Base-by-base conservation (phyloP, 2,797 vertebrate species). In the Aldrovandia affinis region DNA sequence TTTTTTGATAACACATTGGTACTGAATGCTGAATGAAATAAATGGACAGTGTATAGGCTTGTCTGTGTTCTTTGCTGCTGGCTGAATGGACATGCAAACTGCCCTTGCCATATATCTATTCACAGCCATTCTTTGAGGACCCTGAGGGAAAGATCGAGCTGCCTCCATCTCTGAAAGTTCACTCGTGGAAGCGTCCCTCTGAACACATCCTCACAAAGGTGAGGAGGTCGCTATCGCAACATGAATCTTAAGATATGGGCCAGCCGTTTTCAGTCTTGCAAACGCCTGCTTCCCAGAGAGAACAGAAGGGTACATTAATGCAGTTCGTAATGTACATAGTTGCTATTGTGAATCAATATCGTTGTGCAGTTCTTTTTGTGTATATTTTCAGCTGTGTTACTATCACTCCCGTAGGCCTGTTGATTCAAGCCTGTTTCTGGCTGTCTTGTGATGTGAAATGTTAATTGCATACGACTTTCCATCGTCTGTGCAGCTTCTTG, bases 171-270 rank as follows among this genome's bases (percentile, higher is more conserved):
- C 80, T 99, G 80, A 97, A 95, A 92, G 94, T 97, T 70, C 94
- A 96, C 91, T 94, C 92, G 57, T 99, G 98, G 98, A 98, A 96
- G 92, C 97, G 97, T 20, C 97, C 97, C 18, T 84, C 93, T 6
- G 97, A 99, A 83, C 94, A 97, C 92, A 92, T 97, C 86, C 54
- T 73, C 61, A 92, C 92, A 86, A 94, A 92, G 96, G 97, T 99
- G 94, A 95, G 85, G 12, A 14, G 2, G 28, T 65, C 44, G 39
- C 33, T 50, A 4, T 36, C 20, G 1, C 83, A 1, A 18, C 33
- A 50, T 63, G 61, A 68, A 63, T 54, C 22, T 9, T n/a, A 55
- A n/a, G 33, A 61, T 25, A 14, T 7, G 30, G 5, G 14, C 63
- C 63, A 33, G 3, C 68, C 36, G 7, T 73, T 42, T 20, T 15